A percentile compares a stretch with the other conserved stretches of the same genome.
These are phyloP conservation scores for Drosophila lutescens DNA, from an alignment of 2,888 invertebrate genomes.

Conservation along the genomic window DNA sequence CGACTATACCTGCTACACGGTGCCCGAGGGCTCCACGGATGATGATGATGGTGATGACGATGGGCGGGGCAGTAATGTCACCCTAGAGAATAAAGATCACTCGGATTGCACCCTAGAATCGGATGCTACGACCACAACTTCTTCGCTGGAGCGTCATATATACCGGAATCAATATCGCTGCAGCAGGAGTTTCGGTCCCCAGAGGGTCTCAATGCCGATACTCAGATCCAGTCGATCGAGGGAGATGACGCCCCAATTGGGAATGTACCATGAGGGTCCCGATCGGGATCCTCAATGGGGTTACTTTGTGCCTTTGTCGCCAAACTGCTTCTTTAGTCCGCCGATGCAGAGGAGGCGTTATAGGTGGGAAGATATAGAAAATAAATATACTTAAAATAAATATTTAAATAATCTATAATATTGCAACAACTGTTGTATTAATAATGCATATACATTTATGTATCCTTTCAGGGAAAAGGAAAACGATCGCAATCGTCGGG, in stretches of 20 bases:
- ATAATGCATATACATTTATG: neutral
- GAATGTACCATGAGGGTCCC: slow-evolving; percentile 72
- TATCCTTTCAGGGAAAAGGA: slow-evolving; percentile 82
- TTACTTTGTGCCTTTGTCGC: slow-evolving; percentile 86
- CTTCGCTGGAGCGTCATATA: slow-evolving; percentile 74
- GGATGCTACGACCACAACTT: slow-evolving; percentile 74
- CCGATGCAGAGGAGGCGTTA: slow-evolving; percentile 77
- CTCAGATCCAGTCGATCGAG: slow-evolving; percentile 57
- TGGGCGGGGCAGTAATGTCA: slow-evolving; percentile 48
- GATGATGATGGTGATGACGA: slow-evolving; percentile 53
- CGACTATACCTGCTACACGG: slow-evolving; percentile 83
- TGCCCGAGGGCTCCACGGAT: slow-evolving; percentile 80
- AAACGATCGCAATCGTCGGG: slow-evolving; percentile 83
- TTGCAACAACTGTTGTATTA: too few species aligned
- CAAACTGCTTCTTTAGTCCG: slow-evolving; percentile 85
- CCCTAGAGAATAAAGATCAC: slow-evolving; percentile 58
- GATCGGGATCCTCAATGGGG: slow-evolving; percentile 85
- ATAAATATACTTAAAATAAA: too few species aligned
- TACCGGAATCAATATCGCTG: slow-evolving; percentile 57
- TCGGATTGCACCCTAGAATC: slow-evolving; percentile 70
- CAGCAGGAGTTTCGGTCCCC: slow-evolving; percentile 55
- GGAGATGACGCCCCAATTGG: slow-evolving; percentile 71
- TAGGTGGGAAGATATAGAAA: slow-evolving; percentile 67
- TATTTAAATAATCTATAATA: too few species aligned
- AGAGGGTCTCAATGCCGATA: slow-evolving; percentile 69